Base-by-base conservation (phyloP, 2,113 vertebrate species). In the Dicrurus megarhynchus region DNA sequence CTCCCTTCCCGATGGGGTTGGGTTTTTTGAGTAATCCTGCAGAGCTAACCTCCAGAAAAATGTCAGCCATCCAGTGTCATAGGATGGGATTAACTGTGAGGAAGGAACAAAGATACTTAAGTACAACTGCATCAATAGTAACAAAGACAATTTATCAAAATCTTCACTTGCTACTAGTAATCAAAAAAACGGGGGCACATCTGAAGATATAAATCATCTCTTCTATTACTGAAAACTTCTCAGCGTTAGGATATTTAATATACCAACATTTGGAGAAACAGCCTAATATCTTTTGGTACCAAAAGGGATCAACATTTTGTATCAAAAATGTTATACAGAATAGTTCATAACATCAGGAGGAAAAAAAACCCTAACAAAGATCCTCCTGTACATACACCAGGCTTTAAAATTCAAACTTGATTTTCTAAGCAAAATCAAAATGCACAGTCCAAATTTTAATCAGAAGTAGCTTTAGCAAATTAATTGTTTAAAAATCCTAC, bases 181-280 rank as follows among this genome's bases (percentile, higher is more conserved):
- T n/a, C 2, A 6, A n/a, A 70, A 73, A 65, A 57, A 6, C 1
- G 3, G 6, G 4, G 6, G 5, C 5, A 32, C 3, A 84, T 57
- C 27, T 75, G 42, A 75, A 75, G 13, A 89, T 47, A 67, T 8
- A 87, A 57, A 71, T 55, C 13, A 68, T 7, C 13, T 68, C 44
- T 63, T 73, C 27, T n/a, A 71, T 61, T 78, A 63, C 37, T 42
- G 46, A 83, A 84, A 88, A 74, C 5, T n/a, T 68, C 46, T 92
- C 83, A 89, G 46, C 13, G 80, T 79, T 59, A 79, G 13, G 26
- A 42, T 82, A 44, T 60, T 82, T 77, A 70, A 41, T 10, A 70
- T 11, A 70, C 4, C 46, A 77, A n/a, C 18, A 32, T 60, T 78
- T 24, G 75, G 15, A 76, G 33, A 53, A 85, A 75, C 6, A 87